These are phyloP conservation scores for Dorcus parallelipipedus DNA, from an alignment of 2,888 invertebrate species.

Conservation along the genomic window DNA sequence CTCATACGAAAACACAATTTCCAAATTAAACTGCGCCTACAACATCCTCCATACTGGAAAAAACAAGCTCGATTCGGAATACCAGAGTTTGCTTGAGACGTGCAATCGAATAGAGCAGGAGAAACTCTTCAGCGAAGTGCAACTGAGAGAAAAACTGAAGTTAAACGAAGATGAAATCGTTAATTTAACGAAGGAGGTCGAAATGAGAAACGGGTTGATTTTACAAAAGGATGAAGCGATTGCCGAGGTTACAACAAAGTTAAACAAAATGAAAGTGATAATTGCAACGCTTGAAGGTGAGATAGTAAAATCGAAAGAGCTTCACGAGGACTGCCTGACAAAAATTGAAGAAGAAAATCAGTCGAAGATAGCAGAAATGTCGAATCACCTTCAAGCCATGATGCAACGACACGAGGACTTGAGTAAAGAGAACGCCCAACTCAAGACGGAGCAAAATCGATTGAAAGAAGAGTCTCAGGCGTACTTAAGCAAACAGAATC, in stretches of 20 bases:
- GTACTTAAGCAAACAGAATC: constrained; percentile 8
- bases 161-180: constrained; percentile 8
- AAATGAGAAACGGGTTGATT: background rate
- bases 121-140: constrained; percentile 19
- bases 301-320: constrained; percentile 6
- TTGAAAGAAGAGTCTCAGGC: constrained; percentile 8
- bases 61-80: constrained; percentile 17
- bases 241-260: constrained; percentile 2
- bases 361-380: constrained; percentile 10
- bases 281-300: constrained; percentile 8
- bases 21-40: constrained; percentile 25
- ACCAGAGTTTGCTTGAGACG: constrained; percentile 6
- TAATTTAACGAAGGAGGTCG: constrained; percentile 3
- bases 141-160: constrained; percentile 1
- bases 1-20: constrained; percentile 9
- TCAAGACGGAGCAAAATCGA: constrained; percentile 10
- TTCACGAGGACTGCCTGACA: constrained; percentile 4
- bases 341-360: constrained; percentile 15
- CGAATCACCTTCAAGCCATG: constrained; percentile 10
- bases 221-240: constrained; percentile 14
- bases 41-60: constrained; percentile 30
- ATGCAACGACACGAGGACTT: constrained; percentile 14
- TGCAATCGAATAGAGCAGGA: constrained; percentile 19
- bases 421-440: constrained; percentile 2
- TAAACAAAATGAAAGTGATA: constrained; percentile 14